Conservation (phyloP, 2,113 vertebrate species). For the Eublepharis macularius region DNA sequence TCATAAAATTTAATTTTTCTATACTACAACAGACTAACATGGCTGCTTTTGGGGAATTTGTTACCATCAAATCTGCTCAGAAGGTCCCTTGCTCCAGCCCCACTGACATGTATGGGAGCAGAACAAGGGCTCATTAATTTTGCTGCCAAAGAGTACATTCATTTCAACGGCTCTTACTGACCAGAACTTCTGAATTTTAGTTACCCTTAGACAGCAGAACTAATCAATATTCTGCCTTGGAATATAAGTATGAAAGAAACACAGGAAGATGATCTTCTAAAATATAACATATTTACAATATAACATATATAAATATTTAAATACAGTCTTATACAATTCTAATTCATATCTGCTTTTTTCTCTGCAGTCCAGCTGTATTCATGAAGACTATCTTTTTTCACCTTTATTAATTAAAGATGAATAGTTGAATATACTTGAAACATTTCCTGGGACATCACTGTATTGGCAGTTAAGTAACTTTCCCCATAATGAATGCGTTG, state of each 20-base stretch:
- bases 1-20: too few species aligned
- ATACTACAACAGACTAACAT: too few species aligned
- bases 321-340: not conserved
- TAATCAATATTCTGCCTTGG: not conserved
- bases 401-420: constrained; percentile 17
- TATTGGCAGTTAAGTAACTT: constrained; percentile 41
- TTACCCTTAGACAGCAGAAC: constrained; percentile 28
- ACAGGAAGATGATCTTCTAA: not conserved
- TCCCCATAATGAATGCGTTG: constrained; percentile 44
- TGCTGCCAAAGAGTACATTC: too few species aligned
- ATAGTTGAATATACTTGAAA: not conserved
- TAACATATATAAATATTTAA: not conserved
- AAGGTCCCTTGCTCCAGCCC: not conserved
- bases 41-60: too few species aligned
- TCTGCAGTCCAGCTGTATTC: not conserved
- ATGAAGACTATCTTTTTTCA: not conserved
- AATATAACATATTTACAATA: not conserved
- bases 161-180: too few species aligned
- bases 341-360: not conserved
- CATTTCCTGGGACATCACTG: constrained; percentile 30
- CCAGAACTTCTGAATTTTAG: too few species aligned
- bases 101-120: not conserved
- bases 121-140: too few species aligned
- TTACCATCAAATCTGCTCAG: not conserved
- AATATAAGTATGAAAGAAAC: not conserved